phyloP scores from a whole-genome alignment of 1,140 invertebrate genomes.

The Helicorthomorpha holstii region DNA sequence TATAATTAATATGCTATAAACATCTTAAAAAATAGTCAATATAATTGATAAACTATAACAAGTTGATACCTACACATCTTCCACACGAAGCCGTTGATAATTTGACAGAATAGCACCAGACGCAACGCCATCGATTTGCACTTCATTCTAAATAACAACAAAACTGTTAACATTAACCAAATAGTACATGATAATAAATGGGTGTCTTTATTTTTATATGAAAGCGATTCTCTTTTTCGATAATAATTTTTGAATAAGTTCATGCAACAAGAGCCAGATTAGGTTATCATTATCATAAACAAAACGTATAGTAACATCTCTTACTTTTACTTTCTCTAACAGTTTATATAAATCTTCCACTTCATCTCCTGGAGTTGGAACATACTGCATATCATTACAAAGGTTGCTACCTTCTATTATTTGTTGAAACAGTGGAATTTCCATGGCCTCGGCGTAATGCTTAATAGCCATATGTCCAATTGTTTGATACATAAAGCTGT shows the following conservation, averaged over 20 bases:
- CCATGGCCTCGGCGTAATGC: conserved; percentile 82
- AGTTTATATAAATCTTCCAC: conserved; percentile 94
- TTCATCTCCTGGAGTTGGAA: conserved; percentile 76
- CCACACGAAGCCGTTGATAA: conserved; percentile 91
- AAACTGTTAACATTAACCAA: too few species aligned
- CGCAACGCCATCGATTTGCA: conserved; percentile 76
- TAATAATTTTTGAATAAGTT: too few species aligned
- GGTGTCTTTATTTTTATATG: too few species aligned
- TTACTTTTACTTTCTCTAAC: conserved; percentile 64
- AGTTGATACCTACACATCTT: conserved; percentile 86
- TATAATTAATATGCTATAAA: too few species aligned
- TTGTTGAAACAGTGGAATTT: conserved; percentile 65
- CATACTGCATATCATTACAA: conserved; percentile 63
- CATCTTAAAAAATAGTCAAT: too few species aligned
- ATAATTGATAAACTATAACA: too few species aligned
- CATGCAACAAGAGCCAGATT: too few species aligned
- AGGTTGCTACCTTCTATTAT: conserved; percentile 59
- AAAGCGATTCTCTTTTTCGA: too few species aligned
- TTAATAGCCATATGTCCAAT: conserved; percentile 90
- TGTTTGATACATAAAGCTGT: conserved; percentile 99
- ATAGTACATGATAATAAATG: too few species aligned
- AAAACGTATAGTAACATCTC: too few species aligned
- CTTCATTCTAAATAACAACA: conserved; percentile 58
- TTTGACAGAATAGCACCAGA: conserved; percentile 94
- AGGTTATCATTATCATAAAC: too few species aligned